These are phyloP conservation scores for Zoanthus gigantus DNA, from an alignment of 92 coral and sea anemone species.

Conservation along the genomic window DNA sequence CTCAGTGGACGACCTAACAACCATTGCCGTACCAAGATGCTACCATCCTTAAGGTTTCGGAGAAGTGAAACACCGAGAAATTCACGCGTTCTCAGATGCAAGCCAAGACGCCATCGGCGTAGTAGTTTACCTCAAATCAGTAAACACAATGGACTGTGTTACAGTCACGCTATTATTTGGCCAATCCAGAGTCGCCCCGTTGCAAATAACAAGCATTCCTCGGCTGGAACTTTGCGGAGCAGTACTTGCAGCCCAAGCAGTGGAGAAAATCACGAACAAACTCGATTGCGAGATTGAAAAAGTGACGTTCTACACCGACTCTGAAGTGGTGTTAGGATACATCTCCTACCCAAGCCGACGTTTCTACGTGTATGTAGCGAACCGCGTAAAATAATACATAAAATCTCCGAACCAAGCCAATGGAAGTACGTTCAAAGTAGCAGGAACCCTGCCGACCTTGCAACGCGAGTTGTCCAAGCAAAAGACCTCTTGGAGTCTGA, in stretches of 20 bases:
- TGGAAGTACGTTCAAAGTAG: slow-evolving; percentile 51
- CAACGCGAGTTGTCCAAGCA: slow-evolving; percentile 41
- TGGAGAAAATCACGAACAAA: background rate
- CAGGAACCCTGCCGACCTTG: slow-evolving; percentile 54
- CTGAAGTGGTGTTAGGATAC: slow-evolving; percentile 45
- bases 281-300: slow-evolving; percentile 26
- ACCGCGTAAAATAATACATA: slow-evolving; percentile 49
- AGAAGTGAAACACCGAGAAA: slow-evolving; percentile 17
- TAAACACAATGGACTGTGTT: slow-evolving; percentile 10
- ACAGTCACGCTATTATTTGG: slow-evolving; percentile 41
- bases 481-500: slow-evolving; percentile 18
- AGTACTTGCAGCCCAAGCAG: slow-evolving; percentile 50
- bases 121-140: slow-evolving; percentile 44
- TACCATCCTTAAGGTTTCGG: slow-evolving; percentile 40
- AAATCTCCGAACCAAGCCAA: slow-evolving; percentile 44
- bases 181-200: slow-evolving; percentile 50
- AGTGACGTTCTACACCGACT: slow-evolving; percentile 53
- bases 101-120: slow-evolving; percentile 53
- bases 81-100: slow-evolving; percentile 63
- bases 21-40: slow-evolving; percentile 42
- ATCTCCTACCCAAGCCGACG: background rate
- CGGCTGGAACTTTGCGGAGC: slow-evolving; percentile 61
- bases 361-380: slow-evolving; percentile 42
- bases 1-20: slow-evolving; percentile 41
- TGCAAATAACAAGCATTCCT: slow-evolving; percentile 50